A percentile compares a stretch with the other conserved stretches of the same genome.
Conservation (phyloP, 2,113 vertebrate species). For the Physeter macrocephalus region DNA sequence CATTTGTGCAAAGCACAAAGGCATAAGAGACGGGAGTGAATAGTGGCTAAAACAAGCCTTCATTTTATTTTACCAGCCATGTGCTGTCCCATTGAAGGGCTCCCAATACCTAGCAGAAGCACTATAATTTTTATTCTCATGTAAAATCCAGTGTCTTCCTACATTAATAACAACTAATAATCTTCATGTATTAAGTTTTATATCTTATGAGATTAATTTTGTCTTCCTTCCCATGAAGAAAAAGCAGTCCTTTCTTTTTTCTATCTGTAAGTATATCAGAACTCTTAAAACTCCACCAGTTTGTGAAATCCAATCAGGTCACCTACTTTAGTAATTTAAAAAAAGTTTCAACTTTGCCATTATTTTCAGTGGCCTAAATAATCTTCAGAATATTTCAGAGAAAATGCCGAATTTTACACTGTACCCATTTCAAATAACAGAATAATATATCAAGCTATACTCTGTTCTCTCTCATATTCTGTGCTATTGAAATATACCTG, state of each 20-base stretch:
- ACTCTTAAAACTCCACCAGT: not conserved
- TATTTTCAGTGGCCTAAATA: constrained; percentile 60
- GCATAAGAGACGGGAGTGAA: not conserved
- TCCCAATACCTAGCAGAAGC: no score
- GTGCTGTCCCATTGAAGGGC: not conserved
- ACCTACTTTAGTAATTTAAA: constrained; percentile 45
- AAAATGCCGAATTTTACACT: constrained; percentile 53
- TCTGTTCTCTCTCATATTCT: constrained; percentile 39
- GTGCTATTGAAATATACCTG: constrained; percentile 57
- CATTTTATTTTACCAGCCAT: not conserved
- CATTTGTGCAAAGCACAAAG: not conserved
- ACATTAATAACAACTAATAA: not conserved
- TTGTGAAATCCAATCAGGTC: constrained; percentile 48
- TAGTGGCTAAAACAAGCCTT: not conserved
- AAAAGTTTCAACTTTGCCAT: constrained; percentile 51
- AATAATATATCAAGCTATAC: constrained; percentile 37
- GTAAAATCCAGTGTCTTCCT: not conserved
- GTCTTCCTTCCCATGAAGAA: not conserved
- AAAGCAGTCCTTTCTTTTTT: not conserved
- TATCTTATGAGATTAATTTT: not conserved
- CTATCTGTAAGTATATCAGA: constrained; percentile 2
- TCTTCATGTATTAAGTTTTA: not conserved
- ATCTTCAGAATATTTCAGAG: constrained; percentile 52
- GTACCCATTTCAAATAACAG: constrained; percentile 45
- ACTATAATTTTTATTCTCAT: not conserved